phyloP scores from a whole-genome alignment of 2,113 vertebrate genomes.

The Mastomys natalensis region DNA sequence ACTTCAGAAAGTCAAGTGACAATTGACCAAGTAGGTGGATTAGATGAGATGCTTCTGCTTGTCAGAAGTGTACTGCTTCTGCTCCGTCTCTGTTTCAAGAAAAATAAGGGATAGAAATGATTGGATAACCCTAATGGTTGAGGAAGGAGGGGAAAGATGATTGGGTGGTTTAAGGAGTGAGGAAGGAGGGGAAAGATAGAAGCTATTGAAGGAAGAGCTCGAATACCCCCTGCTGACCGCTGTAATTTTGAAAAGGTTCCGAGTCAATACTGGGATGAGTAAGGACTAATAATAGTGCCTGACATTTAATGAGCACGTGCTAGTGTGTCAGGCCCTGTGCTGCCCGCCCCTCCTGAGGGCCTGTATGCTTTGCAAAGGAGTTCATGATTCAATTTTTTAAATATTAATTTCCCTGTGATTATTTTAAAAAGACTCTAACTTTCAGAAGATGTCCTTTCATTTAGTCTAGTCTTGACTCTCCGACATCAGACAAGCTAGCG shows the following conservation, averaged over 20 bases:
- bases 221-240: not conserved
- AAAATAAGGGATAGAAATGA: not conserved
- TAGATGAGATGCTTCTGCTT: not conserved
- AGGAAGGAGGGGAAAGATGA: not conserved
- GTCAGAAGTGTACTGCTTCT: not conserved
- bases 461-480: not conserved
- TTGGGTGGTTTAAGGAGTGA: not conserved
- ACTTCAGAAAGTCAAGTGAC: conserved; percentile 19
- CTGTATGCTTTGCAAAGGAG: not conserved
- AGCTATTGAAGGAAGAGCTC: not conserved
- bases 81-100: not conserved
- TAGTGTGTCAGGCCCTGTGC: not conserved
- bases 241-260: conserved; percentile 18
- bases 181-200: conserved; percentile 5
- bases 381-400: conserved; percentile 12
- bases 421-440: conserved; percentile 23
- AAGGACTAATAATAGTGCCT: not conserved
- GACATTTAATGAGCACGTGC: not conserved
- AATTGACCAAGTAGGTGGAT: not conserved
- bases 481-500: not conserved
- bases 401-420: not conserved
- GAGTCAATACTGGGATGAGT: not conserved
- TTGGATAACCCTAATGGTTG: not conserved
- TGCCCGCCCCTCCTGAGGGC: not conserved
- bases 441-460: not conserved